These are phyloP conservation scores for Hydrozoanthus tunicans DNA, from an alignment of 64 coral and sea anemone species.

Conservation along the genomic window DNA sequence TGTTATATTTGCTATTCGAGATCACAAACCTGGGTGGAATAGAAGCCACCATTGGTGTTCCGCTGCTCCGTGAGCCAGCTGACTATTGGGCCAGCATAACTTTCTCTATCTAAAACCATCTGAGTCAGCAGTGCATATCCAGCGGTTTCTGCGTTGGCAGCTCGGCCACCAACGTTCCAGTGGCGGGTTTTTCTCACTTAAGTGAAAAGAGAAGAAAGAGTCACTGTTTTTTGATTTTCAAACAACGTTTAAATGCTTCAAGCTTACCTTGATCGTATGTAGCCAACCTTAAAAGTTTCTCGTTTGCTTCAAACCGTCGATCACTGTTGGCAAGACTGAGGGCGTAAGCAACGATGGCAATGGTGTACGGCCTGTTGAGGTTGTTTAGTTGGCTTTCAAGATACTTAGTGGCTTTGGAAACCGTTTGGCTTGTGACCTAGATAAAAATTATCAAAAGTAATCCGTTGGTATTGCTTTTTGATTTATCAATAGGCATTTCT, in stretches of 20 bases:
- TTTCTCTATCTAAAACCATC: slow-evolving; percentile 48
- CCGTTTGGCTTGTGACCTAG: neutral
- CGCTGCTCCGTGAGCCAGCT: slow-evolving; percentile 73
- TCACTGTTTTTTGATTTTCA: no score
- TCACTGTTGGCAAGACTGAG: slow-evolving; percentile 35
- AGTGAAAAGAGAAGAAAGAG: neutral
- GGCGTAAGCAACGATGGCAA: slow-evolving; percentile 30
- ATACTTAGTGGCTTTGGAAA: slow-evolving; percentile 15
- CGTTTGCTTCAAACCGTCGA: slow-evolving; percentile 26
- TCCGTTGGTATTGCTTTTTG: no score
- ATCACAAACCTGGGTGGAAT: slow-evolving; percentile 68
- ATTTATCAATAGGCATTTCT: no score
- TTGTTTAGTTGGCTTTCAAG: slow-evolving; percentile 22
- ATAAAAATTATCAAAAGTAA: neutral
- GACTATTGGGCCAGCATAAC: slow-evolving; percentile 83
- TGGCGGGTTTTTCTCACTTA: slow-evolving; percentile 61
- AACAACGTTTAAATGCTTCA: neutral
- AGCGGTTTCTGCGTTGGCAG: slow-evolving; percentile 81
- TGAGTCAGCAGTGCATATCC: slow-evolving; percentile 82
- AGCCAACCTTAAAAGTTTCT: slow-evolving; percentile 14
- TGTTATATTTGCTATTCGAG: neutral
- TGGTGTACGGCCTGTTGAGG: neutral
- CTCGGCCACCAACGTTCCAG: slow-evolving; percentile 80
- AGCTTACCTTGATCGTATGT: slow-evolving; percentile 48
- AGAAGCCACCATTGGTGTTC: slow-evolving; percentile 68